Percentiles rank a stretch among this genome's conserved stretches.
phyloP scores from a whole-genome alignment of 2,888 invertebrate species.

The Eupsilia transversa region DNA sequence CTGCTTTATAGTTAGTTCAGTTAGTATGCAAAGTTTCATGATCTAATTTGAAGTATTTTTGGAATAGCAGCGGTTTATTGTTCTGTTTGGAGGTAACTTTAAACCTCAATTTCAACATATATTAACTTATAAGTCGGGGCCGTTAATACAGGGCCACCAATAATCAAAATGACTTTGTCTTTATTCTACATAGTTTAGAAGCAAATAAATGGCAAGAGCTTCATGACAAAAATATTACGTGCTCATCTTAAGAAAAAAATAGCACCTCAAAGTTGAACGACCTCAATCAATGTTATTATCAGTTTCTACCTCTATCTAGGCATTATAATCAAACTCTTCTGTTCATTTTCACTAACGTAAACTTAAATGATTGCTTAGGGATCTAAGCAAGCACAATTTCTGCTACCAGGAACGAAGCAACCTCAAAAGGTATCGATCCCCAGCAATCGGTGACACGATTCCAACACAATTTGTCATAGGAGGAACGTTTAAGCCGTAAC shows the following conservation, averaged over 20 bases:
- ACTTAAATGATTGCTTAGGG: background rate
- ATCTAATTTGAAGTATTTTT: no score
- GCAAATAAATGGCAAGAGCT: no score
- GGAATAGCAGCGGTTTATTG: no score
- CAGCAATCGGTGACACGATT: slow-evolving; percentile 59
- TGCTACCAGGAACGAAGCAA: slow-evolving; percentile 16
- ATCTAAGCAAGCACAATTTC: slow-evolving; percentile 10
- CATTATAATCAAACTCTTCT: background rate
- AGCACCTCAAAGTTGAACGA: background rate
- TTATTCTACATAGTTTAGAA: background rate
- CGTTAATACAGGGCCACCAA: no score
- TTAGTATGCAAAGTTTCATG: no score
- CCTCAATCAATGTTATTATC: background rate
- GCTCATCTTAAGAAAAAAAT: background rate
- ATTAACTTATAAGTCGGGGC: no score
- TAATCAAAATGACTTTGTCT: background rate
- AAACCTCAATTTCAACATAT: no score
- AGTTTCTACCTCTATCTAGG: no score
- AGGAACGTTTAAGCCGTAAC: slow-evolving; percentile 57
- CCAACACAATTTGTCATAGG: slow-evolving; percentile 65
- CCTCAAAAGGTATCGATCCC: slow-evolving; percentile 56
- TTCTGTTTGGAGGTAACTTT: no score
- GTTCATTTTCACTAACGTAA: background rate
- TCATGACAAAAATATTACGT: background rate
- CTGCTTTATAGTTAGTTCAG: no score